Conservation (phyloP, 2,888 invertebrate genomes). For the Eupithecia pulchellata region DNA sequence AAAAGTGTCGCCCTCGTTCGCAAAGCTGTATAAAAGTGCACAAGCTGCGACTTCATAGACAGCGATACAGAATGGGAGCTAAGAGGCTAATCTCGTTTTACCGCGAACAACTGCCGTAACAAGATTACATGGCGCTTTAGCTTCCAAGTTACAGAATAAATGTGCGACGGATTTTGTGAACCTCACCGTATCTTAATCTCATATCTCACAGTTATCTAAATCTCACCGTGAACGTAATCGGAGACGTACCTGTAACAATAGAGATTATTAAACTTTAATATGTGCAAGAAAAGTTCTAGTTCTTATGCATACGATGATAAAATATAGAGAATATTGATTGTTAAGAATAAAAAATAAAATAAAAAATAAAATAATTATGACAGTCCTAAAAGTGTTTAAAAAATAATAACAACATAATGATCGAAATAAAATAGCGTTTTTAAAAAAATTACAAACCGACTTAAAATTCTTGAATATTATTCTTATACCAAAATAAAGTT, state of each 20-base stretch:
- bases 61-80: constrained; percentile 49
- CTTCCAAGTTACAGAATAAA: constrained; percentile 24
- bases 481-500: too few relatives aligned
- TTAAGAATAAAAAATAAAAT: too few relatives aligned
- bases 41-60: constrained; percentile 10
- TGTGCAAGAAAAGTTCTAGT: neutral
- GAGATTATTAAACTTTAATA: neutral
- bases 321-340: too few relatives aligned
- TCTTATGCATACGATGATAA: neutral
- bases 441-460: too few relatives aligned
- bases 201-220: too few relatives aligned
- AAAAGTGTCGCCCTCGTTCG: neutral
- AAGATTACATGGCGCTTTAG: constrained; percentile 69
- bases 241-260: constrained; percentile 64
- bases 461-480: too few relatives aligned
- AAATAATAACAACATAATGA: too few relatives aligned
- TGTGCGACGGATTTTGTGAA: constrained; percentile 31
- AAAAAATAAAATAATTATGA: too few relatives aligned
- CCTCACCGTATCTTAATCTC: too few relatives aligned
- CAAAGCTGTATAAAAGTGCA: neutral
- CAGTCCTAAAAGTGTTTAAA: too few relatives aligned
- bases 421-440: too few relatives aligned
- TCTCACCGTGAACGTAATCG: constrained; percentile 54
- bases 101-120: constrained; percentile 65
- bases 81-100: constrained; percentile 73